These are phyloP conservation scores for human (Homo sapiens) DNA, from an alignment of 2,113 vertebrate genomes.

Conservation along the genomic window GRCh38 chr20:61159501-61160000, in stretches of 20 bases:
- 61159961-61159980: constrained; percentile 83
- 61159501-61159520: no score
- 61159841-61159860: constrained; percentile 87
- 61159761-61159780: constrained; percentile 61
- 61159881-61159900: constrained; percentile 88
- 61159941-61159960: constrained; percentile 86
- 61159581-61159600: fast-evolving
- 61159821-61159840: constrained; percentile 87
- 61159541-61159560: no score
- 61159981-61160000: constrained; percentile 79
- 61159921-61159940: constrained; percentile 84
- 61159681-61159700: not conserved
- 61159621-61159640: fast-evolving
- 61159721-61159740: not conserved
- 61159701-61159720: not conserved
- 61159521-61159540: no score
- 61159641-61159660: fast-evolving
- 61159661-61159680: not conserved
- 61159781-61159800: constrained; percentile 80
- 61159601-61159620: fast-evolving
- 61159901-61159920: constrained; percentile 84
- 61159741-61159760: not conserved
- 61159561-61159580: no score
- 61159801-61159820: constrained; percentile 81
- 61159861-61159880: constrained; percentile 84